phyloP scores from a whole-genome alignment of 2,888 invertebrate genomes.

The Drosophila pseudotalamancana region DNA sequence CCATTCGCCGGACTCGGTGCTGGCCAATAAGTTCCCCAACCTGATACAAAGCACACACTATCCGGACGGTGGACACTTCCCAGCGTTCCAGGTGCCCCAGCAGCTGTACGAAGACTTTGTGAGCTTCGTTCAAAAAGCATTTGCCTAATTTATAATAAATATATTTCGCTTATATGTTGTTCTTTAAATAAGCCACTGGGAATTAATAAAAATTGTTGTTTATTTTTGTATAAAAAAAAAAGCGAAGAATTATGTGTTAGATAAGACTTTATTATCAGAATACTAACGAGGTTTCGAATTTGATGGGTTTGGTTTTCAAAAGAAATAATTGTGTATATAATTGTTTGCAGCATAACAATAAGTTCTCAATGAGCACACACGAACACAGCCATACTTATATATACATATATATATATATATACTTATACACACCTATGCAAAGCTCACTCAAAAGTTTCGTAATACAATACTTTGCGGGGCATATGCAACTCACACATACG shows the following conservation, averaged over 20 bases:
- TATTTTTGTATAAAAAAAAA: background rate
- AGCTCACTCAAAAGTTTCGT: background rate
- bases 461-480: background rate
- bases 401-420: background rate
- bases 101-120: slow-evolving; percentile 89
- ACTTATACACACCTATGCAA: background rate
- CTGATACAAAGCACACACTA: slow-evolving; percentile 88
- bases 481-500: background rate
- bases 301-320: background rate
- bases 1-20: slow-evolving; percentile 86
- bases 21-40: slow-evolving; percentile 87
- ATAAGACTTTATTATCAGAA: background rate
- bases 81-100: slow-evolving; percentile 91
- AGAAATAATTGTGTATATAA: slow-evolving; percentile 13
- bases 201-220: slow-evolving; percentile 27
- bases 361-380: background rate
- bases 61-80: slow-evolving; percentile 93
- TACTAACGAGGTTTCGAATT: background rate
- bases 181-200: slow-evolving; percentile 26
- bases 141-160: slow-evolving; percentile 6
- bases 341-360: slow-evolving; percentile 34
- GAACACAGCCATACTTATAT: background rate
- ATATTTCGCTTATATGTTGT: slow-evolving; percentile 7
- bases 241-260: background rate
- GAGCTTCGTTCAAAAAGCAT: slow-evolving; percentile 85